Evolutionary conservation across 2,797 vertebrate species (phyloP).

Genomic region (Macropus fuliginosus): DNA sequence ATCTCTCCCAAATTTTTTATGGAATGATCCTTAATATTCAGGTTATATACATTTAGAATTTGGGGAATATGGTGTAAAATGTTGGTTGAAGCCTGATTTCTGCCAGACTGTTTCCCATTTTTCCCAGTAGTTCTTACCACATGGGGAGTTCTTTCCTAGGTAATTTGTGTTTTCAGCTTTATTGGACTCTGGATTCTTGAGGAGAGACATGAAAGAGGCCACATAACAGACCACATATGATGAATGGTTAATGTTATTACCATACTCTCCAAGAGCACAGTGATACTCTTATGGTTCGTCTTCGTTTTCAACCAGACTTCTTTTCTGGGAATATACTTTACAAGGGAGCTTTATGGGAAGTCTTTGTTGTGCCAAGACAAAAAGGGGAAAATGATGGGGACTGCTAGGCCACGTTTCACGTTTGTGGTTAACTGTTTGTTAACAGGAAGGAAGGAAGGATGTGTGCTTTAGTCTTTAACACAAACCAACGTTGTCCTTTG

Average conservation of each 20-base stretch:
- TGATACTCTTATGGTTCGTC: neutral
- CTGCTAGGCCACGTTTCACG: neutral
- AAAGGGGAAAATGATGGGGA: neutral
- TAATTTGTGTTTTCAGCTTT: neutral
- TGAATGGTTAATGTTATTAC: neutral
- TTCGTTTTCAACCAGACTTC: neutral
- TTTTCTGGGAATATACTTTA: neutral
- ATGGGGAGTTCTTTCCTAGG: neutral
- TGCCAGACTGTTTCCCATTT: neutral
- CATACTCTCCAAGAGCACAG: neutral
- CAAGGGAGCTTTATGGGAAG: neutral
- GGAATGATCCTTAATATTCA: neutral
- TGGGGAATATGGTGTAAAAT: neutral
- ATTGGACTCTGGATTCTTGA: neutral
- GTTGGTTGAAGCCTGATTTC: neutral
- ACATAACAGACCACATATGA: neutral
- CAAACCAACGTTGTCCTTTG: neutral
- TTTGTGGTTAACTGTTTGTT: neutral
- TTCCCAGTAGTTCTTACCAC: neutral
- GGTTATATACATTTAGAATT: neutral
- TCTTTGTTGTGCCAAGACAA: neutral
- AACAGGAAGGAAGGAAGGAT: slow-evolving; percentile 1
- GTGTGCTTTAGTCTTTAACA: neutral
- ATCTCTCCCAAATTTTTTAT: neutral
- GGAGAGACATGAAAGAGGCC: neutral